These are phyloP conservation scores for Penaeus japonicus DNA, from an alignment of 1,140 invertebrate genomes.

Conservation along the genomic window DNA sequence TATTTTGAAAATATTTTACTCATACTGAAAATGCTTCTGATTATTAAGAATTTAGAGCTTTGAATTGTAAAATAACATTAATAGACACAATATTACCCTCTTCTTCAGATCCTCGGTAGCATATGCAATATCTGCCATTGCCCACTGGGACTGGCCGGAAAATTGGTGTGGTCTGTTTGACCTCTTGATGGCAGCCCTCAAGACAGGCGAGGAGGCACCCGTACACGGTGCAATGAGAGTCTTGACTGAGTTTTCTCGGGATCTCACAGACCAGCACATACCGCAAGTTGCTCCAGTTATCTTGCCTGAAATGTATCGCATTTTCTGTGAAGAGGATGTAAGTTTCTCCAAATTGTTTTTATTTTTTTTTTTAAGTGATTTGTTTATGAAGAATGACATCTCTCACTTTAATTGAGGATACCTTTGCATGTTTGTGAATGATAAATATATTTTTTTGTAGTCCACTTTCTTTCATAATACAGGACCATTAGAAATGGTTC, in stretches of 20 bases:
- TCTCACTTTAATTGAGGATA: background rate
- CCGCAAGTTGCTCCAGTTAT: constrained; percentile 77
- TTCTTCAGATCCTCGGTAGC: constrained; percentile 71
- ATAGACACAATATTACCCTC: background rate
- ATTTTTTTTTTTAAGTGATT: constrained; percentile 15
- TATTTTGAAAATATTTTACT: too few relatives aligned
- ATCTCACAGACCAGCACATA: constrained; percentile 76
- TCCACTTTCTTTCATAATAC: background rate
- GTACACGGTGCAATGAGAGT: constrained; percentile 83
- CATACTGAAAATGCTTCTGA: too few relatives aligned
- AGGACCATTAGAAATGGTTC: too few relatives aligned
- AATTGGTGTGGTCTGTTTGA: constrained; percentile 79
- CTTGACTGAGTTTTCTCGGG: constrained; percentile 76
- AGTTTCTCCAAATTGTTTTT: too few relatives aligned
- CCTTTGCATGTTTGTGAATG: background rate
- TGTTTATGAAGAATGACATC: background rate
- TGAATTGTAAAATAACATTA: background rate
- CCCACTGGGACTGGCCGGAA: constrained; percentile 82
- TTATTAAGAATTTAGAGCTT: too few relatives aligned
- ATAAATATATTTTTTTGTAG: background rate
- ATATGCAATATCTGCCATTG: constrained; percentile 79
- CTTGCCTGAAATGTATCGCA: constrained; percentile 79
- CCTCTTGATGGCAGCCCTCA: constrained; percentile 73
- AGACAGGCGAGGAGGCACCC: constrained; percentile 67
- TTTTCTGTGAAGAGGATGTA: constrained; percentile 74